These are phyloP conservation scores for Ceratitis capitata DNA, from an alignment of 1,140 invertebrate genomes.

Conservation along the genomic window DNA sequence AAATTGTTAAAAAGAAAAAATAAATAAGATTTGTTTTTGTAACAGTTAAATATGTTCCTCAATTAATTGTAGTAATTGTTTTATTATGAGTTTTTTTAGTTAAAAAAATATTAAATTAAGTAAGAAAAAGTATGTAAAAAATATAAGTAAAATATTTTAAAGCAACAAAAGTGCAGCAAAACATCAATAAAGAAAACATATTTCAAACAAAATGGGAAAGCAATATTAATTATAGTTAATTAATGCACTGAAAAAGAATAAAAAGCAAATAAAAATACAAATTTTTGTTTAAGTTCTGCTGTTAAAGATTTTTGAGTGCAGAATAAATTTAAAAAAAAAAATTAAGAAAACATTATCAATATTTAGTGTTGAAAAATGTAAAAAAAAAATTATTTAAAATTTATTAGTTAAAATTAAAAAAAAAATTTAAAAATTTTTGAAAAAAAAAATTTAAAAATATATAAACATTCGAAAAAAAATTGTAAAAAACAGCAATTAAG, in stretches of 20 bases:
- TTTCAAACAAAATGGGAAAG: conserved; percentile 40
- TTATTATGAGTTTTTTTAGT: background rate
- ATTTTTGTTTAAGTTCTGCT: background rate
- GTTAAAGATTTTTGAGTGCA: background rate
- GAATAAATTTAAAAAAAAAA: background rate
- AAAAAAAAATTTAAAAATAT: background rate
- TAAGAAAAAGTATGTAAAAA: background rate
- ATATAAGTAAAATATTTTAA: background rate
- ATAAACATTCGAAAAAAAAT: background rate
- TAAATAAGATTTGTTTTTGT: conserved; percentile 36
- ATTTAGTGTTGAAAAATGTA: background rate
- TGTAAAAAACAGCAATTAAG: background rate
- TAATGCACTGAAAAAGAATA: conserved; percentile 39
- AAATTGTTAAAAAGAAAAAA: background rate
- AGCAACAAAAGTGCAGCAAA: background rate
- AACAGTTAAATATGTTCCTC: conserved; percentile 35
- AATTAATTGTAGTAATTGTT: conserved; percentile 12
- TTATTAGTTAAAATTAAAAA: background rate
- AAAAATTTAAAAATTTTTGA: background rate
- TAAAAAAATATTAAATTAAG: conserved; percentile 1
- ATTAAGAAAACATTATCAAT: background rate
- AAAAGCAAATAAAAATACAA: background rate
- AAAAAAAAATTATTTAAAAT: background rate
- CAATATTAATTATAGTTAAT: conserved; percentile 46
- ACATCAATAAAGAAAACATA: background rate